These are phyloP conservation scores for Tamias sibiricus DNA, from an alignment of 2,113 vertebrate genomes.

Conservation along the genomic window DNA sequence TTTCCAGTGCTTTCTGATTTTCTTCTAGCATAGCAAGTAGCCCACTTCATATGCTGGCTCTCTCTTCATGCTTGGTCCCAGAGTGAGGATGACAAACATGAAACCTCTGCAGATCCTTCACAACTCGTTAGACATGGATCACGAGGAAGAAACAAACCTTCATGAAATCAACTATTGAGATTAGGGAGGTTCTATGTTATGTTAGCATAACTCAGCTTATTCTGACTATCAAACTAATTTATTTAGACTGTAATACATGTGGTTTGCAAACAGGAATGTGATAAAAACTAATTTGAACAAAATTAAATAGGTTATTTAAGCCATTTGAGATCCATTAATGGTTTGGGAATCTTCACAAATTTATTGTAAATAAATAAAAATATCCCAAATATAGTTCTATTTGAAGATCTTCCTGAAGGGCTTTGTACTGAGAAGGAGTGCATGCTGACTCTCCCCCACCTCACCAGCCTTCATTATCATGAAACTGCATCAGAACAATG, in stretches of 20 bases:
- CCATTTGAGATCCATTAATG: not conserved
- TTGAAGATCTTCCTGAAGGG: not conserved
- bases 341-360: not conserved
- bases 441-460: not conserved
- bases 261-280: not conserved
- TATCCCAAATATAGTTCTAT: not conserved
- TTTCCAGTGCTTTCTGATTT: not conserved
- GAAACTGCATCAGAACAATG: rapidly evolving
- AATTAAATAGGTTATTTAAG: not conserved
- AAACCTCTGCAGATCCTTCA: not conserved
- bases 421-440: too few relatives aligned
- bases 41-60: not conserved
- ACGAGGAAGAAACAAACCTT: not conserved
- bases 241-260: not conserved
- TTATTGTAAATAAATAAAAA: not conserved
- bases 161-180: not conserved
- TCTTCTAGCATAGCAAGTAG: not conserved
- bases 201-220: not conserved
- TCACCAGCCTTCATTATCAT: not conserved
- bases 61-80: not conserved
- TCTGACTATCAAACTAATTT: not conserved
- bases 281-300: not conserved
- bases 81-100: not conserved
- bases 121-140: not conserved
- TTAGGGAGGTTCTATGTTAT: not conserved